Evolutionary conservation across 2,797 vertebrate genomes (phyloP), one percentile per base, ranked within the genome.

Genomic region (Semaprochilodus insignis): DNA sequence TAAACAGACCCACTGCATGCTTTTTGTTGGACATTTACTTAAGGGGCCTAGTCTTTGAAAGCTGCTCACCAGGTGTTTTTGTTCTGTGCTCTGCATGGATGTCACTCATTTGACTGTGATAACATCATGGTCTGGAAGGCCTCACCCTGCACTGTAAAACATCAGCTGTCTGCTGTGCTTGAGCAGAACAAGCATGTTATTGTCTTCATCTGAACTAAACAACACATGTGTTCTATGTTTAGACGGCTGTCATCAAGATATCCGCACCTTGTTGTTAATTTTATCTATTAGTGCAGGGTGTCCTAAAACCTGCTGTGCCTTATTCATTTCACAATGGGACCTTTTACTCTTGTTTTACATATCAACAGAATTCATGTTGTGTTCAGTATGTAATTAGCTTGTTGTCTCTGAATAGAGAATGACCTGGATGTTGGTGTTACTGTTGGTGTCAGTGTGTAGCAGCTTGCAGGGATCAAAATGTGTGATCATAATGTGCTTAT

Each of bases 131-230:
- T 78, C 51, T 13, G 63, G 17, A 25, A 74, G 83, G 74, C 81
- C 65, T 85, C 88, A 71, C 31, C 79, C 57, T 74, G 85, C 62
- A 51, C 54, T 88, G 78, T 2, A 90, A 93, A 93, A 92, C 89
- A 93, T 85, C 94, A 94, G 94, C 91, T 94, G 93, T 80, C 77
- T 87, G 85, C 84, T 57, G 89, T 88, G 83, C 84, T 89, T 80
- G 60, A 90, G 80, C 73, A 81, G 73, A 91, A 86, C 62, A 80
- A 70, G 27, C 62, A 74, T 74, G 81, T 81, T 86, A 88, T 80
- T 69, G 83, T 66, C 79, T 74, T 51, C 0, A 14, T 16, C 25
- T 75, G 13, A 76, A 55, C 34, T 60, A 74, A 54, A 44, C 23
- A 75, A n/a, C 81, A 65, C 31, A 21, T 40, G 55, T 40, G 51